Evolutionary conservation across 1,140 invertebrate genomes (phyloP).

Genomic region (Zeugodacus cucurbitae): DNA sequence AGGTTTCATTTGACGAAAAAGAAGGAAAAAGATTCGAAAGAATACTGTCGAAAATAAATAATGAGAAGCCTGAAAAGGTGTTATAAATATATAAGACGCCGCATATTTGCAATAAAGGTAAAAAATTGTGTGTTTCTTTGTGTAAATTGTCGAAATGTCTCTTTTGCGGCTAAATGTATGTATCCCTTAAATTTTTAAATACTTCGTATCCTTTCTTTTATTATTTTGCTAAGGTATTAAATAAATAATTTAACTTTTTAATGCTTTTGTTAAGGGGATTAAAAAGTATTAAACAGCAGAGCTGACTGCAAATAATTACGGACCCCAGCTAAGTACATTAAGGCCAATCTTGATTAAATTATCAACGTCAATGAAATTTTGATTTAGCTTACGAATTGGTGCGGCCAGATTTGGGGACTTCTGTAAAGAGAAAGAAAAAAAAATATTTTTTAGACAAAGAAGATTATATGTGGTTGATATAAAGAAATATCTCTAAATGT

Average conservation of each 20-base stretch:
- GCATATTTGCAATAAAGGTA: too few species aligned
- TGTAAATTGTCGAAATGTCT: neutral
- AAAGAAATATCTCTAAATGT: too few species aligned
- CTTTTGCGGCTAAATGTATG: neutral
- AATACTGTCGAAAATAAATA: neutral
- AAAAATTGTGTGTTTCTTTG: too few species aligned
- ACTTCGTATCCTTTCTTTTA: neutral
- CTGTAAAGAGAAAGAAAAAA: neutral
- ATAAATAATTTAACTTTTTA: neutral
- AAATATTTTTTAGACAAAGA: neutral
- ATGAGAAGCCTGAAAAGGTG: neutral
- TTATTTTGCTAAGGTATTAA: neutral
- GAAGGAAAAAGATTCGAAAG: neutral
- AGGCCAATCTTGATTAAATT: constrained; percentile 2
- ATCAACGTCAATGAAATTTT: constrained; percentile 33
- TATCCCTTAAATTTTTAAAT: neutral
- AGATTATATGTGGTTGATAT: too few species aligned
- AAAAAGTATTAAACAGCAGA: too few species aligned
- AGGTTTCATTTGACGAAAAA: neutral
- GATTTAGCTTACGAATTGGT: neutral
- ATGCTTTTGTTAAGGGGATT: neutral
- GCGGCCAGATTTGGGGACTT: neutral
- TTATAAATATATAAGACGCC: neutral
- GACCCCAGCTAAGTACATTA: constrained; percentile 15
- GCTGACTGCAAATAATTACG: neutral